These are phyloP conservation scores for Tragulus kanchil DNA, from an alignment of 2,113 vertebrate species.

Conservation along the genomic window DNA sequence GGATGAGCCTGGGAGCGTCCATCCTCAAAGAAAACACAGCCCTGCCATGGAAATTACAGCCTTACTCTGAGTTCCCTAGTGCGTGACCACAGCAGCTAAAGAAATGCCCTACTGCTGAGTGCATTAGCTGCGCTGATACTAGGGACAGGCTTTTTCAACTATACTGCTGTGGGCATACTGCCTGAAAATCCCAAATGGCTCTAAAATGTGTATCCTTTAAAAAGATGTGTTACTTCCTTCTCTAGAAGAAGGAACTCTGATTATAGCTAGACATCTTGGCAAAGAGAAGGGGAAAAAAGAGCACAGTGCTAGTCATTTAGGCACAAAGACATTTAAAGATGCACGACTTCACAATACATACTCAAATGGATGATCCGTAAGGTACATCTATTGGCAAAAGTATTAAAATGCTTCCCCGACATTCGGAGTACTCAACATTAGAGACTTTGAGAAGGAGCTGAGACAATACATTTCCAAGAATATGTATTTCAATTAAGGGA, in stretches of 20 bases:
- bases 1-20: neutral
- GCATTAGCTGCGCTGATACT: neutral
- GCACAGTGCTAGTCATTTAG: neutral
- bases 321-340: neutral
- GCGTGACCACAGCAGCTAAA: neutral
- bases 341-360: neutral
- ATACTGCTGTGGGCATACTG: neutral
- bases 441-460: neutral
- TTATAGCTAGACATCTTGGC: neutral
- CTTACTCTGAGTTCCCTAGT: neutral
- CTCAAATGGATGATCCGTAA: neutral
- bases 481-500: neutral
- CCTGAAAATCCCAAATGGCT: neutral
- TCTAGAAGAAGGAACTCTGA: neutral
- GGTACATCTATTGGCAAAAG: neutral
- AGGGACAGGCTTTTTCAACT: neutral
- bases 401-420: neutral
- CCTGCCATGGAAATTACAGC: neutral
- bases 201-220: slow-evolving; percentile 16
- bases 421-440: neutral
- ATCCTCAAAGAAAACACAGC: neutral
- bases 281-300: neutral
- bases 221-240: neutral
- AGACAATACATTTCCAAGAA: neutral
- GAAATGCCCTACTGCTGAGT: neutral